Evolutionary conservation across 2,888 invertebrate species (phyloP), one percentile per base, ranked within the genome.

Genomic region (Eupithecia subumbrata): DNA sequence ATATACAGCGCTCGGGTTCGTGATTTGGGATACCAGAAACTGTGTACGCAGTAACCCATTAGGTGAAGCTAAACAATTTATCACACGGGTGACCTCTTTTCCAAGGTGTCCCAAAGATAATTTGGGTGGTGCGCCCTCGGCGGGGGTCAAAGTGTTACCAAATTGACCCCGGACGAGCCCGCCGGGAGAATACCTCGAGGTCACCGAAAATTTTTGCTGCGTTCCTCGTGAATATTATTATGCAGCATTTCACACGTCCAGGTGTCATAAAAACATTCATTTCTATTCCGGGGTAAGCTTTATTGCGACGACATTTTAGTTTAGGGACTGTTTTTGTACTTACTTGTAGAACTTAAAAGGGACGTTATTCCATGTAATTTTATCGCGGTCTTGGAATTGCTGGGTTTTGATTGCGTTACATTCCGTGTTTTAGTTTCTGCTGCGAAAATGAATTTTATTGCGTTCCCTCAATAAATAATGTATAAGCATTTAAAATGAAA

Each of bases 211-310:
- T 90, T 91, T 90, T 73, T 90, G 85, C 82, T 83, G 84, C 86
- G 83, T 82, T 85, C 82, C 86, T 87, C 85, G 85, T 89, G 88
- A 90, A 91, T 91, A 91, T 90, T 90, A 90, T 88, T 90, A 88
- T 52, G 64, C 66, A 63, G 86, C 85, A 84, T 85, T 89, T 91
- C 89, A 90, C 90, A 89, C 89, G 87, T 88, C 82, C 83, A 80
- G 83, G 83, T 81, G 86, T 84, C 88, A 85, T 89, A 86, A 89
- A 90, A 90, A 88, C 86, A 85, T 84, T 88, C 84, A 83, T 83
- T 84, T 85, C 80, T 81, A 85, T 84, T 84, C 63, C 80, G 81
- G 82, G 80, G 85, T 86, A 81, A 88, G 86, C 87, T 90, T 90
- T 89, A 90, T 87, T 85, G 81, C 80, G 71, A 79, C 72, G 74